A percentile compares a stretch with the other conserved stretches of the same genome.
These are phyloP conservation scores for Cydia fagiglandana DNA, from an alignment of 1,140 invertebrate species.

Conservation along the genomic window DNA sequence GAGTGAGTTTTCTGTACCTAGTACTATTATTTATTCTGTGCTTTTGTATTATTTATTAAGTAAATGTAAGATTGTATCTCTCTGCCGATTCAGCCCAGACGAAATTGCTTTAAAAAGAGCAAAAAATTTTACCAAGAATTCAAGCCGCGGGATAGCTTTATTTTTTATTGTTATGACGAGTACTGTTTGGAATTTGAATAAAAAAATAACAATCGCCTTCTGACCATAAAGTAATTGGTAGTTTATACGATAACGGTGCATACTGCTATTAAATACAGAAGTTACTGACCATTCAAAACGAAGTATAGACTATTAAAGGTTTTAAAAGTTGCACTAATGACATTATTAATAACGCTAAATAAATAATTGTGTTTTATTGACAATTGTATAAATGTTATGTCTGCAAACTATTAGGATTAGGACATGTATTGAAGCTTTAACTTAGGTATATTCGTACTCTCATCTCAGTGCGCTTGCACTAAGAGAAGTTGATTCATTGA, in stretches of 20 bases:
- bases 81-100: neutral
- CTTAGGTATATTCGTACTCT: neutral
- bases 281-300: neutral
- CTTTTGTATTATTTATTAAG: too few relatives aligned
- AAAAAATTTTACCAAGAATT: neutral
- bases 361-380: neutral
- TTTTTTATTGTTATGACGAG: neutral
- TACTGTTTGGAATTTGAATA: neutral
- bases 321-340: neutral
- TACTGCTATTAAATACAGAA: neutral
- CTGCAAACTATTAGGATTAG: neutral
- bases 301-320: neutral
- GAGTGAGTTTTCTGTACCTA: too few relatives aligned
- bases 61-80: neutral
- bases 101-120: neutral
- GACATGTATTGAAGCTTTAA: neutral
- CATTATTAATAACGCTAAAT: slow-evolving; percentile 7
- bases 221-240: neutral
- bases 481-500: too few relatives aligned
- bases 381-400: neutral
- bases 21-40: too few relatives aligned
- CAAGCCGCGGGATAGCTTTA: neutral
- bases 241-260: neutral
- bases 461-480: too few relatives aligned
- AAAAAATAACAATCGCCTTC: neutral